Evolutionary conservation across 2,888 invertebrate species (phyloP), one percentile per base, ranked within the genome.

Genomic region (Agrochola lychnidis): DNA sequence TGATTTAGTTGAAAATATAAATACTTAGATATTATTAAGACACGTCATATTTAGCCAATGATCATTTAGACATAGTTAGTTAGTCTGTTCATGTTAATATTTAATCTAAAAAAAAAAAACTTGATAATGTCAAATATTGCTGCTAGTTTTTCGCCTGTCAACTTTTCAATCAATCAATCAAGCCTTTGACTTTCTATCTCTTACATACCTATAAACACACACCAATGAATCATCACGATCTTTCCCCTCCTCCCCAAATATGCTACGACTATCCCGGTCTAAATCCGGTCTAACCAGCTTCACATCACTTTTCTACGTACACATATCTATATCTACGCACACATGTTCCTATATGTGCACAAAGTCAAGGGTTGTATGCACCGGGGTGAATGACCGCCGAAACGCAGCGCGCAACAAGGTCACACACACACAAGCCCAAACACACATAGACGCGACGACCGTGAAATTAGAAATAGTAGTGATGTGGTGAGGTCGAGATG

Each of bases 401-500:
- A 96, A 95, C 96, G 93, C 94, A 93, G 91, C 88, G 90, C 92
- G 89, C 91, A 86, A 91, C 95, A 96, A 96, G 96, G 96, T 96
- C 96, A 96, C 96, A 89, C 96, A 95, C 96, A 95, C 96, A 96
- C 96, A 90, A 87, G 88, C 90, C 83, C 86, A 84, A 86, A 91
- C 91, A 92, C 94, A 94, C 92, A 94, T 92, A 92, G 91, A 88
- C 85, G 84, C 86, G 84, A 76, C 93, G 96, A 90, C 95, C 95
- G 94, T 95, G 95, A 95, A 95, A 95, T 96, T 96, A 96, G 96
- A 96, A 95, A 95, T 94, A 94, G 84, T 95, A 95, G 96, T 91
- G 95, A 88, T 90, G 95, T 76, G 87, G 75, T 36, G 64, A 79
- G 12, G 70, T 64, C 25, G 62, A 45, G 53, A 19, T 80, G 51